A percentile compares a stretch with the other conserved stretches of the same genome.
Conservation (phyloP, 2,888 invertebrate genomes). For the Cyclophora albipunctata region DNA sequence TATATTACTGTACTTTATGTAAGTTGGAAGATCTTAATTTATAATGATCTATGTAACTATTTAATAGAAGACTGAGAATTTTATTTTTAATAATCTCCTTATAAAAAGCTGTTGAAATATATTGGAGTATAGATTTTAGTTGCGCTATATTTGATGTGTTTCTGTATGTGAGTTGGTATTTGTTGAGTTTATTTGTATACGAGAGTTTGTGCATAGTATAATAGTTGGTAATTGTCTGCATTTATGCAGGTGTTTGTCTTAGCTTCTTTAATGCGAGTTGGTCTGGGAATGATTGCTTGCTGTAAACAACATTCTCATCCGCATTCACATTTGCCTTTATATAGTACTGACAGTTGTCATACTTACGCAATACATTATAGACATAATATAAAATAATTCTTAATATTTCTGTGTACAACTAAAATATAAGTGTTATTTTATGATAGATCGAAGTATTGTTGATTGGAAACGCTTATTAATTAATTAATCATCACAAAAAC, state of each 20-base stretch:
- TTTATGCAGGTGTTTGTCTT: conserved; percentile 19
- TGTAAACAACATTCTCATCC: background rate
- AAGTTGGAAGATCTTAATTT: conserved; percentile 54
- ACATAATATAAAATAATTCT: conserved; percentile 25
- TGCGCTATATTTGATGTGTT: conserved; percentile 21
- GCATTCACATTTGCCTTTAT: background rate
- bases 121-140: conserved; percentile 30
- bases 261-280: too few relatives aligned
- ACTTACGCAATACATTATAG: conserved; percentile 32
- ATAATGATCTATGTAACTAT: conserved; percentile 51
- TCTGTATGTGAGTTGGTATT: conserved; percentile 23
- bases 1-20: conserved; percentile 40
- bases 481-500: conserved; percentile 11
- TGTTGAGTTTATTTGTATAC: conserved; percentile 33
- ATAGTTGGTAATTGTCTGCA: conserved; percentile 27
- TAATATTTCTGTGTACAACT: conserved; percentile 25
- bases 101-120: conserved; percentile 32
- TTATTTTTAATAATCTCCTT: conserved; percentile 57
- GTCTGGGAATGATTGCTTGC: background rate
- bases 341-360: background rate
- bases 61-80: conserved; percentile 70
- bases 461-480: conserved; percentile 6
- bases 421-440: conserved; percentile 27
- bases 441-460: background rate
- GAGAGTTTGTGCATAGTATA: conserved; percentile 28